Percentiles rank a stretch among this genome's conserved stretches.
These are phyloP conservation scores for Spinibarbus caldwelli DNA, from an alignment of 2,797 vertebrate genomes.

Conservation along the genomic window DNA sequence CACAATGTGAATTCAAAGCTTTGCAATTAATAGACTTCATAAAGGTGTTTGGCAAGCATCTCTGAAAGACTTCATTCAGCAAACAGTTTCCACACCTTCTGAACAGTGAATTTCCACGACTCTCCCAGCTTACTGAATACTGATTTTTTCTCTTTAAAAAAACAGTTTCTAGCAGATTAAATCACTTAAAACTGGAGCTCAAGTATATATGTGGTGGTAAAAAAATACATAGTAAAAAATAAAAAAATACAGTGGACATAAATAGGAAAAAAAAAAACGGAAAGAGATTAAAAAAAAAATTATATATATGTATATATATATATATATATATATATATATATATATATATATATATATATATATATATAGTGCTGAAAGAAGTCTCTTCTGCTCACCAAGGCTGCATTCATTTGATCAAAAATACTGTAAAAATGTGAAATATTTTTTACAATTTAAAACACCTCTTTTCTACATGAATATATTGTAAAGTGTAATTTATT, in stretches of 20 bases:
- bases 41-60: neutral
- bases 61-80: neutral
- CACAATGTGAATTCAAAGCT: neutral
- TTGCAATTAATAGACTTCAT: neutral
- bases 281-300: no score
- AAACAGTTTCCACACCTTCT: neutral
- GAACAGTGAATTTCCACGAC: neutral
- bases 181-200: neutral
- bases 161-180: neutral
- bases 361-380: neutral
- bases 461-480: neutral
- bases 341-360: no score
- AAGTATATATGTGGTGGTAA: neutral
- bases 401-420: neutral
- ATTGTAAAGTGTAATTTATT: neutral
- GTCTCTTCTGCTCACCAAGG: neutral
- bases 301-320: no score
- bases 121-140: neutral
- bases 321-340: no score
- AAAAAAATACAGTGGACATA: no score
- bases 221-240: neutral
- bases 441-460: neutral
- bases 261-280: no score
- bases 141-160: neutral
- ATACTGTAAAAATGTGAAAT: neutral